These are phyloP conservation scores for Sparus aurata DNA, from an alignment of 2,797 vertebrate genomes.

Conservation along the genomic window DNA sequence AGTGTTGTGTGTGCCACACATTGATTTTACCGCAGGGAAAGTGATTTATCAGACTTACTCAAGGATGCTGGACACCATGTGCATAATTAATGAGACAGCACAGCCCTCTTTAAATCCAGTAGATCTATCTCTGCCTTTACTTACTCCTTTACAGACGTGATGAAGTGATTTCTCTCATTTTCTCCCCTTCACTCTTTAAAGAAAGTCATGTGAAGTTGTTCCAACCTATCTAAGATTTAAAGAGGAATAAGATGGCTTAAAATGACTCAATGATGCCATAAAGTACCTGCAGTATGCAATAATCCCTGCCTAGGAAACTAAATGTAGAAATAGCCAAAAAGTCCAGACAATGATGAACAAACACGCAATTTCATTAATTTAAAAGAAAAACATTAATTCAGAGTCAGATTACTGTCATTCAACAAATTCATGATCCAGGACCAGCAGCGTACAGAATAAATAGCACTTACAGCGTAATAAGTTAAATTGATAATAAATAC, in stretches of 20 bases:
- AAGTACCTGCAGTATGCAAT: slow-evolving; percentile 19
- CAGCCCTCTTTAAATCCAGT: slow-evolving; percentile 56
- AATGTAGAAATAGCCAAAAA: neutral
- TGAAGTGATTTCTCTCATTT: slow-evolving; percentile 39
- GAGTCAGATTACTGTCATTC: too few species aligned
- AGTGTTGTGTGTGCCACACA: slow-evolving; percentile 53
- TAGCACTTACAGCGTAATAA: too few species aligned
- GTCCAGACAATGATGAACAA: neutral
- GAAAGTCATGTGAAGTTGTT: slow-evolving; percentile 15
- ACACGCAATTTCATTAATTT: neutral
- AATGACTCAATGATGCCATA: neutral
- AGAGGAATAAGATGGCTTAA: slow-evolving; percentile 13
- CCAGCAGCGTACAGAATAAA: too few species aligned
- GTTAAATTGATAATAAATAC: too few species aligned
- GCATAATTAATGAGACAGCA: slow-evolving; percentile 68
- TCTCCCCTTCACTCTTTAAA: slow-evolving; percentile 21
- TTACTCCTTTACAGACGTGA: slow-evolving; percentile 45
- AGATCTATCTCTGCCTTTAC: slow-evolving; percentile 44
- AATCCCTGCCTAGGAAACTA: neutral
- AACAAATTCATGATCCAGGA: too few species aligned
- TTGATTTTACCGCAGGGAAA: slow-evolving; percentile 74
- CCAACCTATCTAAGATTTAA: slow-evolving; percentile 1
- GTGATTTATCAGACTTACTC: slow-evolving; percentile 76
- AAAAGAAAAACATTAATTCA: neutral
- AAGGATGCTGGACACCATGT: slow-evolving; percentile 63